Evolutionary conservation across 1,140 invertebrate genomes (phyloP).

Genomic region (Conus betulinus): DNA sequence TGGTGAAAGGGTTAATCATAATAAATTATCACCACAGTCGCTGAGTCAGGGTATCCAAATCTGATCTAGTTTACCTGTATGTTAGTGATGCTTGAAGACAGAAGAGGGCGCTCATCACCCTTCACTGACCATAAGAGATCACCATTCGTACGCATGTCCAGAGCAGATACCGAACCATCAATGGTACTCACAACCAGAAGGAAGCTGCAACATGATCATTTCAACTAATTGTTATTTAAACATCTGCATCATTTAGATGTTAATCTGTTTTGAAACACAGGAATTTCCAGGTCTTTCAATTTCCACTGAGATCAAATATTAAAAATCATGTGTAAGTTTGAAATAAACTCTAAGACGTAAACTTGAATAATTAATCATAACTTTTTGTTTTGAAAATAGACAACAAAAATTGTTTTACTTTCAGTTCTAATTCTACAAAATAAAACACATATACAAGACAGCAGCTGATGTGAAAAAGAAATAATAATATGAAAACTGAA

Average conservation of each 20-base stretch:
- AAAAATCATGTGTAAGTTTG: not conserved
- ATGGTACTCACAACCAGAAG: conserved; percentile 90
- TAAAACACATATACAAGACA: too few relatives aligned
- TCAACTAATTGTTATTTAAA: not conserved
- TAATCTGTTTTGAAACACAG: not conserved
- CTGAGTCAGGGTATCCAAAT: too few relatives aligned
- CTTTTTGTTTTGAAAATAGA: too few relatives aligned
- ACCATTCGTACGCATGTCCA: conserved; percentile 84
- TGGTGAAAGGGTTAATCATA: too few relatives aligned
- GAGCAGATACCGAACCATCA: conserved; percentile 88
- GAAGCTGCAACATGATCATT: conserved; percentile 55
- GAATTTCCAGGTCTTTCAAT: not conserved
- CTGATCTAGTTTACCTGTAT: conserved; percentile 81
- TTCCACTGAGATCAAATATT: not conserved
- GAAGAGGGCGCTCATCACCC: conserved; percentile 84
- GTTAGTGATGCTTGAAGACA: conserved; percentile 90
- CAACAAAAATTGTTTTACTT: too few relatives aligned
- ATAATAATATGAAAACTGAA: not conserved
- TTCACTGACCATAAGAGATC: conserved; percentile 84
- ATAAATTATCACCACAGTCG: too few relatives aligned
- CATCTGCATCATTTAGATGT: not conserved
- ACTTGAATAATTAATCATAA: too few relatives aligned
- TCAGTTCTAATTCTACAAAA: too few relatives aligned
- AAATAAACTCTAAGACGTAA: not conserved
- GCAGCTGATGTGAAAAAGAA: not conserved